Conservation (phyloP, 1,140 invertebrate genomes). For the Ooceraea biroi region DNA sequence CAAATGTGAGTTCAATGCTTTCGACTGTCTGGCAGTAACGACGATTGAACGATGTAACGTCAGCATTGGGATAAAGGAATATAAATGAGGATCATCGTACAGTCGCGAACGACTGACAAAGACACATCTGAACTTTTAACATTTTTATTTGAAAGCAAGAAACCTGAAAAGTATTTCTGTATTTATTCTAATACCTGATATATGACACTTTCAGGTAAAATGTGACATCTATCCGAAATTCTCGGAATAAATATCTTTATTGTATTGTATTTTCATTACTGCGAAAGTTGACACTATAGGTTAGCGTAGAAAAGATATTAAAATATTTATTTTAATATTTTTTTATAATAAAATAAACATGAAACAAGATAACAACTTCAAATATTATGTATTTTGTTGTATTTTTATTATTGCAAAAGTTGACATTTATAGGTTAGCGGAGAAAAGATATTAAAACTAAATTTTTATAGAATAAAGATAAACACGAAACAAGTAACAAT, state of each 20-base stretch:
- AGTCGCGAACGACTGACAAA: not conserved
- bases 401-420: not conserved
- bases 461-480: not conserved
- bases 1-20: conserved; percentile 65
- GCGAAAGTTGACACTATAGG: not conserved
- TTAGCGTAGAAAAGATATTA: not conserved
- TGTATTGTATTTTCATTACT: not conserved
- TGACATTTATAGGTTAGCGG: not conserved
- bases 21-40: conserved; percentile 48
- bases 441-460: not conserved
- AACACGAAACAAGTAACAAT: not conserved
- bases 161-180: no score
- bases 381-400: not conserved
- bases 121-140: not conserved
- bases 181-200: no score
- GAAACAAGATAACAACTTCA: not conserved
- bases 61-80: conserved; percentile 12
- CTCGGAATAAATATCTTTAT: no score
- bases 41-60: conserved; percentile 51
- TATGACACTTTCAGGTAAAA: not conserved
- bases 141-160: conserved; percentile 8
- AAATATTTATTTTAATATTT: no score
- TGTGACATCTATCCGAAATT: no score
- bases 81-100: conserved; percentile 28
- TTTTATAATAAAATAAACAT: not conserved